Evolutionary conservation across 2,113 vertebrate genomes (phyloP).

Genomic region (Ursus arctos): DNA sequence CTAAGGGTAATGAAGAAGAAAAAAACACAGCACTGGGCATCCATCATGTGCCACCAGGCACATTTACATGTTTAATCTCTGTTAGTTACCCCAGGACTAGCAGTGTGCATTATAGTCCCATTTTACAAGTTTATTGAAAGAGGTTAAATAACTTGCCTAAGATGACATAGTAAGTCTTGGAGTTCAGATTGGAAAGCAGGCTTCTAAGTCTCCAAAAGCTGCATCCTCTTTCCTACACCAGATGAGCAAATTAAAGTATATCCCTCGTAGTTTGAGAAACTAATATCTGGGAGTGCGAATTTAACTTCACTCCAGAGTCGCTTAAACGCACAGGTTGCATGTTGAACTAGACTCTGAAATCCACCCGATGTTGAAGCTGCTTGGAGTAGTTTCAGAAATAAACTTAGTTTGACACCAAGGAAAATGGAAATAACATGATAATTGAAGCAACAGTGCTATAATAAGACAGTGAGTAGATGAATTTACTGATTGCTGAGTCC

Average conservation of each 20-base stretch:
- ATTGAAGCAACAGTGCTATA: not conserved
- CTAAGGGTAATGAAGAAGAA: not conserved
- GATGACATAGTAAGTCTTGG: not conserved
- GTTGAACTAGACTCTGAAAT: not conserved
- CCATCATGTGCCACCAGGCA: not conserved
- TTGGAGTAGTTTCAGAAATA: not conserved
- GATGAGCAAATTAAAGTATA: not conserved
- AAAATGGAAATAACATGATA: not conserved
- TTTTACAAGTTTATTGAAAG: not conserved
- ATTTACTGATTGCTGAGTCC: not conserved
- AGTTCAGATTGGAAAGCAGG: not conserved
- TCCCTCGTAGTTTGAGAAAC: not conserved
- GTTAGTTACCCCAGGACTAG: not conserved
- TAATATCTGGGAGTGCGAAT: no score
- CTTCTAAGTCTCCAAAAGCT: not conserved
- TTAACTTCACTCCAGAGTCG: not conserved
- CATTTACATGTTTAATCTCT: not conserved
- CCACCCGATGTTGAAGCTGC: not conserved
- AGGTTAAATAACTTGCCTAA: not conserved
- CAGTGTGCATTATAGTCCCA: not conserved
- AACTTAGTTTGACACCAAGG: not conserved
- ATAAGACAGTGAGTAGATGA: not conserved
- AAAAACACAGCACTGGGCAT: not conserved
- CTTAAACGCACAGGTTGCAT: not conserved
- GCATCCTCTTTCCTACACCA: not conserved